phyloP scores from a whole-genome alignment of 2,888 invertebrate genomes.

The Ennomos fuscantarius region DNA sequence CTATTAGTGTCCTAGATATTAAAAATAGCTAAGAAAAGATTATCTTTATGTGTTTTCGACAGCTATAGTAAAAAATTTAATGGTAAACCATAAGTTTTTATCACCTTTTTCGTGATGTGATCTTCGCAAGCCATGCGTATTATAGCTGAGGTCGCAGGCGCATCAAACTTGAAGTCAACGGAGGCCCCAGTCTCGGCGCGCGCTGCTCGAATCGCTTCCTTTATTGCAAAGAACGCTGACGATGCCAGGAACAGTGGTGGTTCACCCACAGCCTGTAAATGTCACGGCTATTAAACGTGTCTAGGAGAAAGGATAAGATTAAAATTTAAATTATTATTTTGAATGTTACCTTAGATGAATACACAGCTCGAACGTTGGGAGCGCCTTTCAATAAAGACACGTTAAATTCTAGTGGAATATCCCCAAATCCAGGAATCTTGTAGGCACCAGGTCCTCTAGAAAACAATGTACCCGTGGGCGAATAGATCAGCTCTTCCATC shows the following conservation, averaged over 20 bases:
- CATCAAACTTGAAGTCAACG: conserved; percentile 87
- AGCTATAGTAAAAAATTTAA: too few species aligned
- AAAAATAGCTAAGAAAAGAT: too few species aligned
- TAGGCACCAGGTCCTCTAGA: conserved; percentile 97
- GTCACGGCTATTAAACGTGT: not conserved
- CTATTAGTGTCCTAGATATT: too few species aligned
- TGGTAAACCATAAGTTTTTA: not conserved
- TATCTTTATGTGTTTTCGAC: too few species aligned
- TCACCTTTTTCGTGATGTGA: conserved; percentile 91
- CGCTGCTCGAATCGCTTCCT: conserved; percentile 93
- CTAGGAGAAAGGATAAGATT: too few species aligned
- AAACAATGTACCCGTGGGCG: conserved; percentile 91
- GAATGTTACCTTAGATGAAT: conserved; percentile 94
- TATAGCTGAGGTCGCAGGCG: conserved; percentile 95
- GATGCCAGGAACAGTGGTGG: conserved; percentile 96
- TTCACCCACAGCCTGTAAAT: conserved; percentile 94
- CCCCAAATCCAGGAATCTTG: conserved; percentile 96
- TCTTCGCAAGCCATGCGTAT: conserved; percentile 96
- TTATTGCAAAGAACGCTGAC: conserved; percentile 96
- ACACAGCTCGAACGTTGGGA: conserved; percentile 95
- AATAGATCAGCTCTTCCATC: conserved; percentile 95
- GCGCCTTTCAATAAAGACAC: conserved; percentile 96
- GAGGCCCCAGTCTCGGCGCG: conserved; percentile 88
- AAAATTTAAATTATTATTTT: not conserved
- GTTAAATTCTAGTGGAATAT: conserved; percentile 96